These are phyloP conservation scores for Galemys pyrenaicus DNA, from an alignment of 2,113 vertebrate species.

Conservation along the genomic window DNA sequence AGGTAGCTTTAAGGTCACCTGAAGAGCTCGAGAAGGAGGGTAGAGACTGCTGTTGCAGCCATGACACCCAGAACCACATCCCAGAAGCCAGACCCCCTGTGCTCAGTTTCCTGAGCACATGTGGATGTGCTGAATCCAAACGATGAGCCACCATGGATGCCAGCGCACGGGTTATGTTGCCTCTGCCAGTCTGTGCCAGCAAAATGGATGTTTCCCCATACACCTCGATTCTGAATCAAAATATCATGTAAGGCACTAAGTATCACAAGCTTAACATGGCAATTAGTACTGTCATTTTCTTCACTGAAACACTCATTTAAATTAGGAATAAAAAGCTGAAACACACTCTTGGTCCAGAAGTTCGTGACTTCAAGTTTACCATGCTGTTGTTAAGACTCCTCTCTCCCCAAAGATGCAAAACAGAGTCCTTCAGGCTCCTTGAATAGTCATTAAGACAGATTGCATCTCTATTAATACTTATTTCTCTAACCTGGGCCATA, in stretches of 20 bases:
- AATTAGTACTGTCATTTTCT: background rate
- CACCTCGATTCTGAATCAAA: background rate
- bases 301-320: background rate
- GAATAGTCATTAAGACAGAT: background rate
- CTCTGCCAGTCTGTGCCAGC: background rate
- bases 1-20: background rate
- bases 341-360: background rate
- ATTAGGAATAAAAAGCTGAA: background rate
- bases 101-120: no score
- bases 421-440: background rate
- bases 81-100: background rate
- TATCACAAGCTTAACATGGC: background rate
- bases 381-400: background rate
- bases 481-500: background rate
- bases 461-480: background rate
- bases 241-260: background rate
- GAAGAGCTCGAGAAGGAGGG: background rate
- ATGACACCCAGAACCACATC: background rate
- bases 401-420: background rate
- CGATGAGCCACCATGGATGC: background rate
- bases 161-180: fast-evolving
- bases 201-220: background rate
- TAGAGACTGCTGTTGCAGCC: background rate
- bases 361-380: background rate
- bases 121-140: background rate